Evolutionary conservation across 1,140 invertebrate species (phyloP), one percentile per base, ranked within the genome.

Genomic region (Anthonomus grandis): DNA sequence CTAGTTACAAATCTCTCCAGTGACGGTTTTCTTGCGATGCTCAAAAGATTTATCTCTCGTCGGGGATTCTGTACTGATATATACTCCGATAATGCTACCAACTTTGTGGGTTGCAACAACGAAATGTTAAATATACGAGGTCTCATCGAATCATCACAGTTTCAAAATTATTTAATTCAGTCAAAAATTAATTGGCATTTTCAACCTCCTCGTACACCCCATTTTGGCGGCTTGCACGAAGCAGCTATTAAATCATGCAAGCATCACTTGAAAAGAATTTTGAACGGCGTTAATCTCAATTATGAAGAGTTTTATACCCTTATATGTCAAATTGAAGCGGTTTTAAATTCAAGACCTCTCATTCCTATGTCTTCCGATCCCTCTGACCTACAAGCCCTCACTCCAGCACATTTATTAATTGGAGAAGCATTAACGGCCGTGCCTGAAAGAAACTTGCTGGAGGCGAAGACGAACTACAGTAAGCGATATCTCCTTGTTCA

Each of bases 111-210:
- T 2, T 4, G 12, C 8, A 56, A 48, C 24, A 48, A 56, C 45
- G 34, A 49, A 24, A 23, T 56, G 4, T 23, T 47, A 13, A 2
- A 19, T 5, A 17, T 50, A 6, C 13, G 18, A 17, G 38, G 38
- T 31, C 3, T 50, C 4, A 18, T 50, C 5, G 5, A 6, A 8
- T 39, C 37, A 6, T 9, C 8, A n/a, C 37, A 6, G 6, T 6
- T 15, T 15, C 37, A 39, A 15, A 6, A 39, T 39, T 39, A 39
- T 9, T 8, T 39, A 15, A 39, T 13, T 15, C 9, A 18, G 6
- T n/a, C 13, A 4, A 10, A 36, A 12, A 59, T 62, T 22, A 23
- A 53, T 13, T 78, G 72, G 73, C 59, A 73, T 47, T 76, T 77
- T 55, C 74, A 66, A 22, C 66, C 67, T 13, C 64, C 70, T 1